These are phyloP conservation scores for Maniola hyperantus DNA, from an alignment of 2,888 invertebrate genomes.

Conservation along the genomic window DNA sequence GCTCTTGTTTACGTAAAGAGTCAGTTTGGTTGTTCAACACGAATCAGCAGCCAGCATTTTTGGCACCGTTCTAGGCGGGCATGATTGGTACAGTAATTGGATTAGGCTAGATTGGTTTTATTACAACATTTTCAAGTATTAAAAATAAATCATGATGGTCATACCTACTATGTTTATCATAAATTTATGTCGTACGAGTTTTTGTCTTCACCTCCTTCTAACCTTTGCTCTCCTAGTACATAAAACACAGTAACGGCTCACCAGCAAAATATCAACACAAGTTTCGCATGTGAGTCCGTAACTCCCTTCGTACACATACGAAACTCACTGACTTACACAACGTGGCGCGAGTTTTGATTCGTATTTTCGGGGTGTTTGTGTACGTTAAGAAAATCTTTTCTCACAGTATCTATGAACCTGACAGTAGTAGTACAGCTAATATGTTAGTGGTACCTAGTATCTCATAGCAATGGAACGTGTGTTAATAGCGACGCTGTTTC, in stretches of 20 bases:
- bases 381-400: constrained; percentile 71
- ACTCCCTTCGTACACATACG: constrained; percentile 56
- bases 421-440: constrained; percentile 39
- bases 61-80: too few species aligned
- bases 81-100: too few species aligned
- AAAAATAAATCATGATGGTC: too few species aligned
- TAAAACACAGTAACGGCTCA: constrained; percentile 72
- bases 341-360: constrained; percentile 53
- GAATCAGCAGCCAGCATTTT: too few species aligned
- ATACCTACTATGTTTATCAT: background rate
- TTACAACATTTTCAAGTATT: too few species aligned
- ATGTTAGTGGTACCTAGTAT: constrained; percentile 77
- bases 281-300: constrained; percentile 53
- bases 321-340: constrained; percentile 56
- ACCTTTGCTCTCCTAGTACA: constrained; percentile 64
- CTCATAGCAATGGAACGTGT: constrained; percentile 78
- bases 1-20: too few species aligned
- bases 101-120: too few species aligned
- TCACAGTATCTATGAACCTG: constrained; percentile 45
- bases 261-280: constrained; percentile 67
- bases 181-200: background rate
- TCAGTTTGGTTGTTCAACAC: too few species aligned
- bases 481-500: constrained; percentile 80
- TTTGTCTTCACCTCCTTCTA: constrained; percentile 41
- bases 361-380: constrained; percentile 49